Conservation (phyloP, 2,797 vertebrate genomes). For the Myotis pilosus region DNA sequence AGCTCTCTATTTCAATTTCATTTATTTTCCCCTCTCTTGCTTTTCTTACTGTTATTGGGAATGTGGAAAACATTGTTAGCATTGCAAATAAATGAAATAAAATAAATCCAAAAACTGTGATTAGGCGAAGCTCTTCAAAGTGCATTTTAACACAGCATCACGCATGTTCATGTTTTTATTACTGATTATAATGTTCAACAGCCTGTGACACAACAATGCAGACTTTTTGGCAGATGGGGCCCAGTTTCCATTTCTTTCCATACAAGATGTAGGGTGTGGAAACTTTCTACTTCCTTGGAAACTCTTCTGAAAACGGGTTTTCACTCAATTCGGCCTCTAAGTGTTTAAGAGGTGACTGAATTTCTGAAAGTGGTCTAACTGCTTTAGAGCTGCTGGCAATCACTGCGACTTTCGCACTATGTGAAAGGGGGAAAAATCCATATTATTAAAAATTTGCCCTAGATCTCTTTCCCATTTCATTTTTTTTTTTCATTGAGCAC, state of each 20-base stretch:
- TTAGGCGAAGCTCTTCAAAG: slow-evolving; percentile 70
- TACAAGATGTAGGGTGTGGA: slow-evolving; percentile 87
- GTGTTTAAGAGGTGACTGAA: slow-evolving; percentile 90
- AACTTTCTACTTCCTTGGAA: slow-evolving; percentile 89
- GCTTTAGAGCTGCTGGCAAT: slow-evolving; percentile 83
- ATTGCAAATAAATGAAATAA: slow-evolving; percentile 59
- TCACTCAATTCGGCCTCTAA: slow-evolving; percentile 86
- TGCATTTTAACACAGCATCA: slow-evolving; percentile 75
- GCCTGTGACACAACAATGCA: slow-evolving; percentile 80
- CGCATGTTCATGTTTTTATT: slow-evolving; percentile 79
- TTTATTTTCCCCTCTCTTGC: slow-evolving; percentile 5
- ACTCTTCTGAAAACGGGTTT: slow-evolving; percentile 87
- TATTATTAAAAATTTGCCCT: slow-evolving; percentile 80
- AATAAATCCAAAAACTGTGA: slow-evolving; percentile 52
- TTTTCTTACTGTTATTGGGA: slow-evolving; percentile 58
- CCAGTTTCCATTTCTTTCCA: slow-evolving; percentile 86
- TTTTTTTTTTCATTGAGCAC: slow-evolving; percentile 74
- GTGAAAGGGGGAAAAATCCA: slow-evolving; percentile 76
- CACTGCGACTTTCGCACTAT: slow-evolving; percentile 83
- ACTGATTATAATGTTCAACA: slow-evolving; percentile 78
- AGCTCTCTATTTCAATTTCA: slow-evolving; percentile 18
- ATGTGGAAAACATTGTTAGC: slow-evolving; percentile 45
- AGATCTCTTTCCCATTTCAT: slow-evolving; percentile 77
- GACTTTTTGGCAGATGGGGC: slow-evolving; percentile 80
- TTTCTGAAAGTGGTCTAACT: slow-evolving; percentile 85